Base-by-base conservation (phyloP, 2,113 vertebrate genomes). In the Colius striatus region DNA sequence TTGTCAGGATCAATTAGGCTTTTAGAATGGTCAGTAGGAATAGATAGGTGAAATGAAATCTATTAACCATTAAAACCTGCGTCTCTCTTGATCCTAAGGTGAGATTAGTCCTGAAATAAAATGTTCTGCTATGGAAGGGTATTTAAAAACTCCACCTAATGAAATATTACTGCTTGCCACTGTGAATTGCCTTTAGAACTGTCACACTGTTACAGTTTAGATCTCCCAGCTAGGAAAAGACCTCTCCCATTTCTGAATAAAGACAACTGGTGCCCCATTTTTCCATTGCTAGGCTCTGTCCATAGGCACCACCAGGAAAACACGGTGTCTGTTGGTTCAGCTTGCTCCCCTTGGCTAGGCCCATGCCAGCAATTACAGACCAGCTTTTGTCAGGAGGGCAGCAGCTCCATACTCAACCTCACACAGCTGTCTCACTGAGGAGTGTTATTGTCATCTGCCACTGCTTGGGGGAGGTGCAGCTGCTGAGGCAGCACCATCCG, bases 321-420 rank as follows among this genome's bases (percentile, higher is more conserved):
- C 2, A 23, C 45, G 0, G 0, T 17, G 21, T 11, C 47, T 73
- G 41, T 20, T 55, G 53, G 67, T 51, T 4, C 34, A 68, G 62
- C 63, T 83, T 29, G 54, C 60, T 63, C 27, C 57, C 30, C 60
- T 58, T 48, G 29, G 65, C 51, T 5, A 38, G 80, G 62, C 71
- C 88, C 22, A 30, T 2, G 8, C 71, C 4, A 32, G 67, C 36
- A 21, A 6, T 22, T 27, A 84, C 89, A 94, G 8, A 79, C 9
- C 89, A 79, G 89, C 84, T 89, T 72, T 62, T 93, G 92, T 87
- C 53, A 38, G 83, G 62, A 50, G 78, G 36, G 72, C 80, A 61
- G 80, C 84, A 87, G 83, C 53, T 81, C 53, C 2, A 0, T 17
- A 18, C 54, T 60, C 76, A 38, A 86, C 89, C 66, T 87, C 53